Percentiles rank a stretch among this genome's conserved stretches.
Evolutionary conservation across 1,140 invertebrate genomes (phyloP).

Genomic region (Drosophila paulistorum): DNA sequence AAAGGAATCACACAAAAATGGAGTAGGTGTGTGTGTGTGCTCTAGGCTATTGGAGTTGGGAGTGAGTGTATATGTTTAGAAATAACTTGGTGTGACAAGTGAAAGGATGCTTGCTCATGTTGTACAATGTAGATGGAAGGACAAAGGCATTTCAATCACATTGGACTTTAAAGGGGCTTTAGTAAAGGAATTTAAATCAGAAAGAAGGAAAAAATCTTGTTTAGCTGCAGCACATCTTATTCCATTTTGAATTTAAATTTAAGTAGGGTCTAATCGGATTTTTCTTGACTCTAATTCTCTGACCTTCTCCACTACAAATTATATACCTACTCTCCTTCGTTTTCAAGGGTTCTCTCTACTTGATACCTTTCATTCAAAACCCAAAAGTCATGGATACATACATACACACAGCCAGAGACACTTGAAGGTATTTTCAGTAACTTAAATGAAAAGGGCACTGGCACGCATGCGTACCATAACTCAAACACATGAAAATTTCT

Average conservation of each 20-base stretch:
- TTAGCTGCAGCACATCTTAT: neutral
- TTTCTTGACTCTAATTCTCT: neutral
- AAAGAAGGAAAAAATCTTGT: neutral
- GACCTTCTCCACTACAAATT: neutral
- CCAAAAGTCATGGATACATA: slow-evolving; percentile 26
- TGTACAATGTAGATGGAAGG: neutral
- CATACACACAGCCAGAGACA: neutral
- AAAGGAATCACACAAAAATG: slow-evolving; percentile 40
- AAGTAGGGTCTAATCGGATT: slow-evolving; percentile 9
- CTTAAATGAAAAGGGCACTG: slow-evolving; percentile 22
- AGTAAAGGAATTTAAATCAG: neutral
- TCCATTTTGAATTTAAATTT: slow-evolving; percentile 6
- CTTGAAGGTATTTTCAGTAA: slow-evolving; percentile 44
- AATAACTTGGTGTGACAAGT: slow-evolving; percentile 66
- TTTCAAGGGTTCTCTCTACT: slow-evolving; percentile 2
- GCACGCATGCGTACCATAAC: slow-evolving; percentile 77
- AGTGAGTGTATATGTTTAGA: slow-evolving; percentile 27
- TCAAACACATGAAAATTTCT: slow-evolving; percentile 68
- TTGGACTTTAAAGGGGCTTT: slow-evolving; percentile 28
- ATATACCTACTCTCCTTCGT: neutral
- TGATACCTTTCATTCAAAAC: slow-evolving; percentile 4
- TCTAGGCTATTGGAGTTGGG: slow-evolving; percentile 46
- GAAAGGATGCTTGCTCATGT: slow-evolving; percentile 62
- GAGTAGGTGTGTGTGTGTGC: slow-evolving; percentile 74
- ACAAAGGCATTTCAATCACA: slow-evolving; percentile 29